These are phyloP conservation scores for Dendroctonus ponderosae DNA, from an alignment of 1,140 invertebrate species.

Conservation along the genomic window DNA sequence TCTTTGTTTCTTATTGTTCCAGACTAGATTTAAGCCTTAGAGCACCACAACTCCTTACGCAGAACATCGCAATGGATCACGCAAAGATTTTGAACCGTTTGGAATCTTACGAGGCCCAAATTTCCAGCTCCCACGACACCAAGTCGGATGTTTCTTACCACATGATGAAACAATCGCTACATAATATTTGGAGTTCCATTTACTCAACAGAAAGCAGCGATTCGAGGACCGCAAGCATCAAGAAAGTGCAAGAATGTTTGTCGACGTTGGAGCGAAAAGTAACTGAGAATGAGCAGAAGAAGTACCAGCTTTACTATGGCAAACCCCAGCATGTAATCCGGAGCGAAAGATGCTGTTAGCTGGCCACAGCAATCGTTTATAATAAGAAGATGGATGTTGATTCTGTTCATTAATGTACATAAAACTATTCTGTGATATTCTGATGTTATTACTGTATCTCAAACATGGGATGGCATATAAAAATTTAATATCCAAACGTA, in stretches of 20 bases:
- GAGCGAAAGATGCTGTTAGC: conserved; percentile 23
- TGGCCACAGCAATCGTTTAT: no score
- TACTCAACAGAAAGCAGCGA: conserved; percentile 27
- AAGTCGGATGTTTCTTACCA: conserved; percentile 30
- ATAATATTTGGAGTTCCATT: conserved; percentile 28
- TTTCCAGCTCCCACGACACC: conserved; percentile 17
- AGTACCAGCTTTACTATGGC: conserved; percentile 27
- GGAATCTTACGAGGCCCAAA: conserved; percentile 31
- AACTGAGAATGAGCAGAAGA: conserved; percentile 26
- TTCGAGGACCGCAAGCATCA: conserved; percentile 25
- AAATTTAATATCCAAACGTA: no score
- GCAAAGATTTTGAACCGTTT: conserved; percentile 19
- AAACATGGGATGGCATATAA: no score
- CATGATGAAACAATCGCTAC: conserved; percentile 31
- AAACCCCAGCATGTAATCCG: conserved; percentile 1
- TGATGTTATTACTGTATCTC: no score
- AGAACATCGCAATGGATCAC: conserved; percentile 18
- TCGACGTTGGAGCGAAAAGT: conserved; percentile 28
- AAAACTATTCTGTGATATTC: not conserved
- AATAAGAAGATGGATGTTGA: no score
- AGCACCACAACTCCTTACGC: not conserved
- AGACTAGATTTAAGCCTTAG: no score
- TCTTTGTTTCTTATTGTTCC: no score
- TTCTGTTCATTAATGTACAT: not conserved
- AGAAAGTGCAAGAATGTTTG: conserved; percentile 26